A percentile compares a stretch with the other conserved stretches of the same genome.
These are phyloP conservation scores for Akabosia matsudoensis DNA, from an alignment of 1,140 invertebrate species.

Conservation along the genomic window DNA sequence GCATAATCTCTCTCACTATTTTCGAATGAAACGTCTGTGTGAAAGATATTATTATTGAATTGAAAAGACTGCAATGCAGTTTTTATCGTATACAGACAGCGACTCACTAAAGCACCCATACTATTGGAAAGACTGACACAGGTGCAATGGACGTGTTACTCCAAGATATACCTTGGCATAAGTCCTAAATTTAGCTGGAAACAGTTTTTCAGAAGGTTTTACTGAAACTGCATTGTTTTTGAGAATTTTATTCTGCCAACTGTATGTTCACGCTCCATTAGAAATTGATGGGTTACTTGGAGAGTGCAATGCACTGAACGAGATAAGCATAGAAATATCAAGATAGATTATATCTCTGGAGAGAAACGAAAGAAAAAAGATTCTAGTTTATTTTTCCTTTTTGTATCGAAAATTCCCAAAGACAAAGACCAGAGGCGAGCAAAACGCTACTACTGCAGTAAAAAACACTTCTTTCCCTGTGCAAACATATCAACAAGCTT, in stretches of 20 bases:
- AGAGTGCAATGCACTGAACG: not conserved
- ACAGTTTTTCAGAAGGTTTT: too few relatives aligned
- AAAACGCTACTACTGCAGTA: too few relatives aligned
- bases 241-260: too few relatives aligned
- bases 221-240: not conserved
- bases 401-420: too few relatives aligned
- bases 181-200: too few relatives aligned
- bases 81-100: constrained; percentile 2
- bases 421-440: too few relatives aligned
- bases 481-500: not conserved
- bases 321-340: not conserved
- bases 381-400: too few relatives aligned
- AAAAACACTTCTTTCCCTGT: too few relatives aligned
- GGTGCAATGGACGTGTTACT: not conserved
- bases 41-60: not conserved
- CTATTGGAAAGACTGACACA: not conserved
- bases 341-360: not conserved
- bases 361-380: not conserved
- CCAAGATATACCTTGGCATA: not conserved
- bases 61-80: constrained; percentile 1
- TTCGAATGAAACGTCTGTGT: not conserved
- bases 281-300: not conserved
- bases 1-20: too few relatives aligned
- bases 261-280: not conserved
- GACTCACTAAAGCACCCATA: too few relatives aligned